Percentiles rank a stretch among this genome's conserved stretches.
Conservation (phyloP, 2,888 invertebrate genomes). For the Parnassius orleans region DNA sequence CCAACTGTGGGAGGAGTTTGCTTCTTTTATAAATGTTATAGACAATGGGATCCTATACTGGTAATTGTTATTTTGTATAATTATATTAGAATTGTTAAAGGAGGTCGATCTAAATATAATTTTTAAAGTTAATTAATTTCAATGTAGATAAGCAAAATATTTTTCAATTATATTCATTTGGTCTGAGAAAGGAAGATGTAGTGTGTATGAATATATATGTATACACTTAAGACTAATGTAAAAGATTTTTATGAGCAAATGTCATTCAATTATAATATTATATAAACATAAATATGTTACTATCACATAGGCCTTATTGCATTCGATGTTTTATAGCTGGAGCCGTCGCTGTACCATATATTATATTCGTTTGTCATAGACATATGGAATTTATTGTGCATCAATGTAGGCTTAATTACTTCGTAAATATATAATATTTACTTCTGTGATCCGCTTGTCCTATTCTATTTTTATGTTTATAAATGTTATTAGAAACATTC, state of each 20-base stretch:
- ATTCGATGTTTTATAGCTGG: conserved; percentile 43
- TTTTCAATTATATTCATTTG: conserved; percentile 59
- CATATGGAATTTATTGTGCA: conserved; percentile 45
- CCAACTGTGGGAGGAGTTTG: conserved; percentile 50
- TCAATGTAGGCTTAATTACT: conserved; percentile 56
- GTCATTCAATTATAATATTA: conserved; percentile 46
- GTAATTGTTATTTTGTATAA: conserved; percentile 65
- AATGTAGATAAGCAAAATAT: conserved; percentile 63
- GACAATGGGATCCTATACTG: conserved; percentile 51
- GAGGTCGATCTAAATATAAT: conserved; percentile 60
- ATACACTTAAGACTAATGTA: conserved; percentile 53
- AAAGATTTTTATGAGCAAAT: conserved; percentile 54
- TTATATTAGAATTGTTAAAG: conserved; percentile 65
- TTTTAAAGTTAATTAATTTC: conserved; percentile 59
- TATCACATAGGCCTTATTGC: conserved; percentile 57
- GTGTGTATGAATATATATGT: conserved; percentile 50
- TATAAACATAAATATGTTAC: conserved; percentile 50
- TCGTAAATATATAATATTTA: conserved; percentile 73
- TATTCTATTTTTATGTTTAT: conserved; percentile 64
- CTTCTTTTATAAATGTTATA: conserved; percentile 53
- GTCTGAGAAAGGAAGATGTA: conserved; percentile 55
- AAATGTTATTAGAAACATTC: conserved; percentile 72
- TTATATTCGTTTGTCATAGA: conserved; percentile 38
- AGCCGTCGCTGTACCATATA: conserved; percentile 34
- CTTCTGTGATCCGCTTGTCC: conserved; percentile 74